Conservation (phyloP, 2,797 vertebrate genomes). For the Sebastes miniatus region DNA sequence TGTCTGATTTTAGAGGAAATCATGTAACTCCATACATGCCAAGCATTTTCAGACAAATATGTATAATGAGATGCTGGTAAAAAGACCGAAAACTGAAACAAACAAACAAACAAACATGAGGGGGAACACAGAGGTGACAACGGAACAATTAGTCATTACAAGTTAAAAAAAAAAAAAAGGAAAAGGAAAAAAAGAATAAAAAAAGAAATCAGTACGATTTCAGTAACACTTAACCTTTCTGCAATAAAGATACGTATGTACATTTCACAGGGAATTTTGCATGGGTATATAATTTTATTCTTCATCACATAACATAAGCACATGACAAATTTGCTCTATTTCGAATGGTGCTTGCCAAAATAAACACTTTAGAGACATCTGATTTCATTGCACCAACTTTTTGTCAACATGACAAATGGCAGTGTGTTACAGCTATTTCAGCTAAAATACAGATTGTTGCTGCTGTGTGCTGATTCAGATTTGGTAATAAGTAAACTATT, state of each 20-base stretch:
- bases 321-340: conserved; percentile 82
- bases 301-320: conserved; percentile 82
- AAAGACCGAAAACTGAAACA: conserved; percentile 70
- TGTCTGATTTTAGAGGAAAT: conserved; percentile 69
- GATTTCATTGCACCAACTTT: conserved; percentile 71
- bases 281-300: conserved; percentile 87
- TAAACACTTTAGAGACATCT: conserved; percentile 80
- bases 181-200: conserved; percentile 24
- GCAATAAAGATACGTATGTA: conserved; percentile 92
- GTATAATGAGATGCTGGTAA: conserved; percentile 63
- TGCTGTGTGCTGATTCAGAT: conserved; percentile 74
- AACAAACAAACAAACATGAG: conserved; percentile 43
- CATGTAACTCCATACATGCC: conserved; percentile 67
- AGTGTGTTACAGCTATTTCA: conserved; percentile 68
- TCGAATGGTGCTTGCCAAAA: conserved; percentile 86
- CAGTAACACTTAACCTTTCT: conserved; percentile 85
- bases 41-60: conserved; percentile 62
- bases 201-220: conserved; percentile 72
- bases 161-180: conserved; percentile 18
- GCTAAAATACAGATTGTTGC: conserved; percentile 67
- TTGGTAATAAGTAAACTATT: conserved; percentile 77
- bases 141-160: conserved; percentile 67
- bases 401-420: conserved; percentile 64
- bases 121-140: conserved; percentile 21
- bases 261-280: conserved; percentile 92